Evolutionary conservation across 2,888 invertebrate species (phyloP).

Genomic region (Baccha elongata): DNA sequence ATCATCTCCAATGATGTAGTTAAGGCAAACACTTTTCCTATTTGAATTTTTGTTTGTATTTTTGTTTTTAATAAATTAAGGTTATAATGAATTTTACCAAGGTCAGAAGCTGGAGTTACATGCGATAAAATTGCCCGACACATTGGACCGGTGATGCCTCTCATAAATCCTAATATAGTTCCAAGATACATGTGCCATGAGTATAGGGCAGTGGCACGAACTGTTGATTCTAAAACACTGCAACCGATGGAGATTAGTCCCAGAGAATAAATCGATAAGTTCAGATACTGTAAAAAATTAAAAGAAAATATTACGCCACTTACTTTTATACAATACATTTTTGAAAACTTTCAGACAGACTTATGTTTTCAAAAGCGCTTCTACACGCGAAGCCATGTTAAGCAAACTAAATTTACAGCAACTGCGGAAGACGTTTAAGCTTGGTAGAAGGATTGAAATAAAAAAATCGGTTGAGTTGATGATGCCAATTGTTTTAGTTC

Average conservation of each 20-base stretch:
- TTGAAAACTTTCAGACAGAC: no score
- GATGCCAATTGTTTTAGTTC: no score
- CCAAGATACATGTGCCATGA: slow-evolving; percentile 81
- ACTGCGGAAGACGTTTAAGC: no score
- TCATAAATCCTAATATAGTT: slow-evolving; percentile 78
- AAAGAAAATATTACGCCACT: no score
- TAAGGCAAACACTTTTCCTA: slow-evolving; percentile 87
- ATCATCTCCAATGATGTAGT: slow-evolving; percentile 87
- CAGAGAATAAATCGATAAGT: slow-evolving; percentile 79
- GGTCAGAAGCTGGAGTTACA: slow-evolving; percentile 79
- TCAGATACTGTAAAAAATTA: slow-evolving; percentile 75
- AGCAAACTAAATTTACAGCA: no score
- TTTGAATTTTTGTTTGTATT: no score
- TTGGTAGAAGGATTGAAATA: no score
- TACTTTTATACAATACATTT: no score
- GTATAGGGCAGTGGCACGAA: slow-evolving; percentile 79
- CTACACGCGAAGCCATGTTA: no score
- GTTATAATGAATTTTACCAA: slow-evolving; percentile 80
- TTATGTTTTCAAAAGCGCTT: no score
- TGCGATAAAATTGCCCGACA: slow-evolving; percentile 81
- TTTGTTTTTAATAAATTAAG: no score
- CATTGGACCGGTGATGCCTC: slow-evolving; percentile 81
- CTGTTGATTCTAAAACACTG: slow-evolving; percentile 79
- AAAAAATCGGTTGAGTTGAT: no score
- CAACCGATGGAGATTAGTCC: slow-evolving; percentile 79